Evolutionary conservation across 2,888 invertebrate genomes (phyloP).

Genomic region (Agrenia bidenticulata): DNA sequence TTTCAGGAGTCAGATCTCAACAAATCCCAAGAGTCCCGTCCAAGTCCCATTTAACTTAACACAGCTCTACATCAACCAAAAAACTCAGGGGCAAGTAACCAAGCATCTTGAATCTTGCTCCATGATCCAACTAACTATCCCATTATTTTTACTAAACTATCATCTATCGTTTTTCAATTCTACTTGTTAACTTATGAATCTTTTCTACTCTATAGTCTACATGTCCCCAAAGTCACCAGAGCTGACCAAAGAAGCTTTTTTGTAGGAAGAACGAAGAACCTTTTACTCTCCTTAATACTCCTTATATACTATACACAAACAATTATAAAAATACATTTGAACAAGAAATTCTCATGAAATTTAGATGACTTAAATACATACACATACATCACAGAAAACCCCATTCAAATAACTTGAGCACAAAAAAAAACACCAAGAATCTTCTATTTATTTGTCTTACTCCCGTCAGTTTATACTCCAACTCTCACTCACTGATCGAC

Average conservation of each 20-base stretch:
- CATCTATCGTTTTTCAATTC: slow-evolving; percentile 10
- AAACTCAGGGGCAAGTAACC: not conserved
- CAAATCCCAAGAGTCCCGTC: slow-evolving; percentile 24
- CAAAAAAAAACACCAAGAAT: not conserved
- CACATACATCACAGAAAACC: slow-evolving; percentile 22
- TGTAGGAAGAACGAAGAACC: too few relatives aligned
- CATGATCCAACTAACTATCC: slow-evolving; percentile 7
- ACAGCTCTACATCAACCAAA: slow-evolving; percentile 23
- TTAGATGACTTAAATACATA: slow-evolving; percentile 44
- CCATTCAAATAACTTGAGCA: not conserved
- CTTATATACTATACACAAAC: too few relatives aligned
- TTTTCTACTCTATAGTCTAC: not conserved
- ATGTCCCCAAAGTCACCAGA: not conserved
- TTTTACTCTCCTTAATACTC: too few relatives aligned
- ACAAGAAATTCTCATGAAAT: slow-evolving; percentile 28
- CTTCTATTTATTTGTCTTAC: slow-evolving; percentile 52
- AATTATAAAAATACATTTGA: not conserved
- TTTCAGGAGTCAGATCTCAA: not conserved
- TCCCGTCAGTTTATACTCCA: slow-evolving; percentile 44
- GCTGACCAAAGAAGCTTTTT: not conserved
- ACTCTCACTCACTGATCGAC: slow-evolving; percentile 6
- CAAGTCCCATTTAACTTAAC: slow-evolving; percentile 29
- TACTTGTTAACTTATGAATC: not conserved
- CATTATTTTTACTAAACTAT: slow-evolving; percentile 11
- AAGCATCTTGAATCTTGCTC: slow-evolving; percentile 9